A percentile compares a stretch with the other conserved stretches of the same genome.
These are phyloP conservation scores for Lasiurus cinereus DNA, from an alignment of 2,113 vertebrate species.

Conservation along the genomic window DNA sequence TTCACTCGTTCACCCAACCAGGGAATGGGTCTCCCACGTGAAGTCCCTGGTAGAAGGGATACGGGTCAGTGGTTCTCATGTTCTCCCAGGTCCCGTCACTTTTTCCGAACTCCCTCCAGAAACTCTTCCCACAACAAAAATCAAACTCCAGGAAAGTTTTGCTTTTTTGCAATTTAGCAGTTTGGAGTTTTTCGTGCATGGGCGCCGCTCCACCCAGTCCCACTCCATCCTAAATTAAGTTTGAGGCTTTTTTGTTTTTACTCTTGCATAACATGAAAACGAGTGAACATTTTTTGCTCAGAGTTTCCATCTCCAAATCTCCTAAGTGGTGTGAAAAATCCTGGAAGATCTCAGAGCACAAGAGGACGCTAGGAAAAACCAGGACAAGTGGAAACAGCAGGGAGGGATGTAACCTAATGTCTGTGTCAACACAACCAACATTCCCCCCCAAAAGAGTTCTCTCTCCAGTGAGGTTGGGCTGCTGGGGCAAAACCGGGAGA, in stretches of 20 bases:
- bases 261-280: conserved; percentile 82
- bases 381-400: conserved; percentile 80
- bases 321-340: conserved; percentile 84
- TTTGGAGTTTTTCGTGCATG: conserved; percentile 63
- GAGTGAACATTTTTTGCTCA: conserved; percentile 83
- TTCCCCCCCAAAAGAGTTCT: not conserved
- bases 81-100: conserved; percentile 62
- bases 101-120: conserved; percentile 69
- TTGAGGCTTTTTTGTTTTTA: conserved; percentile 81
- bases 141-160: conserved; percentile 51
- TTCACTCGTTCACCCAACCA: not conserved
- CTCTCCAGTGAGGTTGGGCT: not conserved
- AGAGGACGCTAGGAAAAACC: conserved; percentile 75
- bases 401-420: conserved; percentile 21
- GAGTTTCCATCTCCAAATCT: conserved; percentile 82
- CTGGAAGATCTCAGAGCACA: conserved; percentile 81
- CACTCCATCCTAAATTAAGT: conserved; percentile 78
- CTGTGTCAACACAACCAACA: conserved; percentile 20
- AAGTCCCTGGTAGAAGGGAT: not conserved
- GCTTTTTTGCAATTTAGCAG: conserved; percentile 66
- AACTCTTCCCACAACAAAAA: conserved; percentile 66
- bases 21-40: not conserved
- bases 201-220: conserved; percentile 63
- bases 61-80: conserved; percentile 25
- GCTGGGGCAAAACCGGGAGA: not conserved